A percentile compares a stretch with the other conserved stretches of the same genome.
These are phyloP conservation scores for Anolis carolinensis DNA, from an alignment of 2,113 vertebrate species.

Conservation along the genomic window DNA sequence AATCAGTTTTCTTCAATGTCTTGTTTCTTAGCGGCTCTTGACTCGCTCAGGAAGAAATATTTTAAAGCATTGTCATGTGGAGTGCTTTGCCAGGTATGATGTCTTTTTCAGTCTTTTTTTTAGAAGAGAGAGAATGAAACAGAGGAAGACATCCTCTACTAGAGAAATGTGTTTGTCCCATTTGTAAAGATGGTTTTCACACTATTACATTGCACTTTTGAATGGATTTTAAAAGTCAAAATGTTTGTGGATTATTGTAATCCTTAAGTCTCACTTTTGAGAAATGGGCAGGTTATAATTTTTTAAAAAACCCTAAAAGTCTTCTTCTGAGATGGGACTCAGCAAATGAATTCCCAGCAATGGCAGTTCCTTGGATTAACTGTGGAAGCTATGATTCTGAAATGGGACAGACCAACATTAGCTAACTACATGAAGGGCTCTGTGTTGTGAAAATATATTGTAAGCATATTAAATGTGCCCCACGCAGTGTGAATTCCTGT, in stretches of 20 bases:
- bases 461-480: too few relatives aligned
- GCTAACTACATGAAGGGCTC: too few relatives aligned
- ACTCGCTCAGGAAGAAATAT: slow-evolving; percentile 48
- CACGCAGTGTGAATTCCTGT: too few relatives aligned
- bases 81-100: slow-evolving; percentile 67
- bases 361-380: background rate
- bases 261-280: too few relatives aligned
- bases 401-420: background rate
- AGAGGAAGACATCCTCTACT: background rate
- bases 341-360: background rate
- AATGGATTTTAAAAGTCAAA: background rate
- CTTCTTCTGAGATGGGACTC: background rate
- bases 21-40: slow-evolving; percentile 54
- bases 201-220: background rate
- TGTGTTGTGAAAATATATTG: too few relatives aligned
- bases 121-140: background rate
- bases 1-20: slow-evolving; percentile 21
- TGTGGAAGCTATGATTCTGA: background rate
- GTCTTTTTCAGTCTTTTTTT: background rate
- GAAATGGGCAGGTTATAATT: too few relatives aligned
- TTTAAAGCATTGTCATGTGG: slow-evolving; percentile 52
- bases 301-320: background rate
- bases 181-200: too few relatives aligned
- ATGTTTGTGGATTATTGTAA: too few relatives aligned
- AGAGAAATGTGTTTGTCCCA: too few relatives aligned